Conservation (phyloP, 2,113 vertebrate species). For the Aegithalos caudatus region DNA sequence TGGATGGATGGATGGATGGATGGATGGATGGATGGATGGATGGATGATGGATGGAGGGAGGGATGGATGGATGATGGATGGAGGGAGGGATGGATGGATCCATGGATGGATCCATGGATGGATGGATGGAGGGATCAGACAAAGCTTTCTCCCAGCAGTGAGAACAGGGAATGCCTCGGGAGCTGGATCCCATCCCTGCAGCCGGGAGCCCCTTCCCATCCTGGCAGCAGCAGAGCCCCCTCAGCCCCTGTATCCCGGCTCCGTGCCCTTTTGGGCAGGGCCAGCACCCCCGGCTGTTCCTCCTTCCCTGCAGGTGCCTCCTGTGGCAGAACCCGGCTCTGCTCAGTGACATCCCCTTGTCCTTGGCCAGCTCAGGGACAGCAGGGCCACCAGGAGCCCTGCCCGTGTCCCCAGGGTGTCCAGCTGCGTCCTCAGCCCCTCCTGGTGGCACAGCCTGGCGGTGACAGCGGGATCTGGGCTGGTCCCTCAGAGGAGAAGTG, state of each 20-base stretch:
- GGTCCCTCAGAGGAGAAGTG: not conserved
- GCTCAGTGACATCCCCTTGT: not conserved
- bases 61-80: not conserved
- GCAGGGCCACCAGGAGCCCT: not conserved
- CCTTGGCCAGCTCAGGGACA: not conserved
- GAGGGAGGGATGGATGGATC: not conserved
- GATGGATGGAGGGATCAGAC: not conserved
- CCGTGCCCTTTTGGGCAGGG: accelerated
- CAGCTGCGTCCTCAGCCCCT: not conserved
- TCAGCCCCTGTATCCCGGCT: not conserved
- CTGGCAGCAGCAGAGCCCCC: not conserved
- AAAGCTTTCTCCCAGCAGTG: not conserved
- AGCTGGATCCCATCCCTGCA: not conserved
- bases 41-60: not conserved
- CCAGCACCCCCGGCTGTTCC: not conserved
- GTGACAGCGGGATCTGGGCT: not conserved
- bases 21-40: no score
- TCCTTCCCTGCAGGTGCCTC: not conserved
- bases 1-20: no score
- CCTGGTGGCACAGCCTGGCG: not conserved
- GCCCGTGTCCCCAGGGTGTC: not conserved
- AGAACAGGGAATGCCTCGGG: not conserved
- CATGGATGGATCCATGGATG: not conserved
- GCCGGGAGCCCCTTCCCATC: not conserved
- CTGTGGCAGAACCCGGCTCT: not conserved